These are phyloP conservation scores for Thecocarcelia acutangulata DNA, from an alignment of 2,888 invertebrate species.

Conservation along the genomic window DNA sequence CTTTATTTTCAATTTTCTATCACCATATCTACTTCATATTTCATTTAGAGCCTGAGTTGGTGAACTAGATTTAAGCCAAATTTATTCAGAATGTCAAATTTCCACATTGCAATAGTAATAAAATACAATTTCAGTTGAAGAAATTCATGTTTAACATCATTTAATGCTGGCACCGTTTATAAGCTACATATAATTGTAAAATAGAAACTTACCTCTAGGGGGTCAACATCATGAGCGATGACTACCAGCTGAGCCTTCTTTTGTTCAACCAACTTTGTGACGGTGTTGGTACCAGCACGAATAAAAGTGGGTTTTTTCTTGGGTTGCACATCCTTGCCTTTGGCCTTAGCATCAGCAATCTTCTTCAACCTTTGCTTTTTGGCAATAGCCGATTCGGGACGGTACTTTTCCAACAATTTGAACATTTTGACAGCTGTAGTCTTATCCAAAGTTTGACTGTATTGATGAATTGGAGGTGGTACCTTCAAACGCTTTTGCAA, in stretches of 20 bases:
- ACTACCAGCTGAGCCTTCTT: conserved; percentile 99
- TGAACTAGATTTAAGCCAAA: no score
- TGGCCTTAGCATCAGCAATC: conserved; percentile 93
- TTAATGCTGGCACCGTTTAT: background rate
- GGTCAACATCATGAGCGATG: conserved; percentile 99
- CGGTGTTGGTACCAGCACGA: conserved; percentile 94
- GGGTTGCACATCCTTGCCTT: conserved; percentile 95
- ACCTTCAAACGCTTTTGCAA: conserved; percentile 98
- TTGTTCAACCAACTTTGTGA: conserved; percentile 96
- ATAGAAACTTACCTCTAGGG: conserved; percentile 90
- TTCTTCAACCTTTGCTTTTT: conserved; percentile 95
- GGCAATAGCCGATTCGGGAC: conserved; percentile 95
- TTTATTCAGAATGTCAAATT: conserved; percentile 85
- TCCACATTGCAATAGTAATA: conserved; percentile 83
- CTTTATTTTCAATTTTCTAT: no score
- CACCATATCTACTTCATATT: no score
- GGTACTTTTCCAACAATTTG: conserved; percentile 98
- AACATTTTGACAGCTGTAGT: conserved; percentile 98
- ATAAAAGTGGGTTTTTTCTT: conserved; percentile 95
- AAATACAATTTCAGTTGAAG: conserved; percentile 88
- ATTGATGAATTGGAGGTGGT: conserved; percentile 99
- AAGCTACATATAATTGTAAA: background rate
- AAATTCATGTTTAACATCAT: conserved; percentile 89
- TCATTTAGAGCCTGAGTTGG: no score
- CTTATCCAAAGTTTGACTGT: conserved; percentile 96